These are phyloP conservation scores for Mechanitis mazaeus DNA, from an alignment of 2,888 invertebrate genomes.

Conservation along the genomic window DNA sequence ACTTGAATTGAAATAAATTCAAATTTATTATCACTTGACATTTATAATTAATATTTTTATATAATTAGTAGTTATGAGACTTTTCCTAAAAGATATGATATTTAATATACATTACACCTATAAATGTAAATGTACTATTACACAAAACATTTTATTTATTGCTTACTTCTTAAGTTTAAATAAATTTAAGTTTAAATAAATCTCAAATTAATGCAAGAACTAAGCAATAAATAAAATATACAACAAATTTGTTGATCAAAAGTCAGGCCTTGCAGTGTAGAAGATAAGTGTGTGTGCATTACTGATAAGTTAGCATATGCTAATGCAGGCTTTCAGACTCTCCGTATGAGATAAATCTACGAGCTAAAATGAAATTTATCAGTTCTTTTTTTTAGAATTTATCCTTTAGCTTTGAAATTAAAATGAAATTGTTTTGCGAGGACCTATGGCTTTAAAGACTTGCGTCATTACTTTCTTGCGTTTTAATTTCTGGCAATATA, in stretches of 20 bases:
- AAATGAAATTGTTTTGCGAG: slow-evolving; percentile 13
- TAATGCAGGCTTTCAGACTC: slow-evolving; percentile 24
- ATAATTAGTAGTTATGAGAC: too few species aligned
- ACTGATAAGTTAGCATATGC: slow-evolving; percentile 26
- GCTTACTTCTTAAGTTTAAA: too few species aligned
- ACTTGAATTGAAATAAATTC: too few species aligned
- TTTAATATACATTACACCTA: too few species aligned
- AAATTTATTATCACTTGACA: too few species aligned
- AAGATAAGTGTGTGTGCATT: slow-evolving; percentile 18
- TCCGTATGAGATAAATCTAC: slow-evolving; percentile 21
- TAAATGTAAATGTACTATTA: too few species aligned
- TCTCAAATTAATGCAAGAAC: background rate
- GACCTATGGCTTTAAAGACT: slow-evolving; percentile 12
- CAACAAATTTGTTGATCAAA: slow-evolving; percentile 10
- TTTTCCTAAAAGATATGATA: too few species aligned
- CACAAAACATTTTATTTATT: too few species aligned
- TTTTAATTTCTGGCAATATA: background rate
- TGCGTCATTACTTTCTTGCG: background rate
- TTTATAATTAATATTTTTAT: too few species aligned
- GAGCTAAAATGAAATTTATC: slow-evolving; percentile 17
- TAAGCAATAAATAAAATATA: background rate
- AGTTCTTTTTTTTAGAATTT: slow-evolving; percentile 20
- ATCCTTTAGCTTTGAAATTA: slow-evolving; percentile 22
- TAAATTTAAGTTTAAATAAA: background rate
- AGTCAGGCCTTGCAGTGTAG: slow-evolving; percentile 13